Evolutionary conservation across 2,888 invertebrate species (phyloP).

Genomic region (Drosophila longiperda): DNA sequence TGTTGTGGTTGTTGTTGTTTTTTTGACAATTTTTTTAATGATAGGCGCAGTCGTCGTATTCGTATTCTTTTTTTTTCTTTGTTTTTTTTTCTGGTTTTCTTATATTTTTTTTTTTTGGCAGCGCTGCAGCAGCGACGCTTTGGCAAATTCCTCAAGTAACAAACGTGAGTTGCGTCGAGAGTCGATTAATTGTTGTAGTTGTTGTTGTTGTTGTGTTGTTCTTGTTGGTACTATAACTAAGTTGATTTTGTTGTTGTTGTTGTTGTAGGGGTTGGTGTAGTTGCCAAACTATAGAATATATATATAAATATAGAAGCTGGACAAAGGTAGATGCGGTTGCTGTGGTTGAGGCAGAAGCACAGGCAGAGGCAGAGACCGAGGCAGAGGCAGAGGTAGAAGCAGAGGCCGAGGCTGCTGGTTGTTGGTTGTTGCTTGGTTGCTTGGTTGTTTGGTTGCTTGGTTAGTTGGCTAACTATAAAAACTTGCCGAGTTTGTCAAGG

Average conservation of each 20-base stretch:
- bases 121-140: slow-evolving; percentile 79
- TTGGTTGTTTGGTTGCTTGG: slow-evolving; percentile 26
- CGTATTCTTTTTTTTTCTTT: slow-evolving; percentile 34
- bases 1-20: slow-evolving; percentile 4
- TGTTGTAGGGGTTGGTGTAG: slow-evolving; percentile 34
- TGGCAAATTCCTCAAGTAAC: slow-evolving; percentile 80
- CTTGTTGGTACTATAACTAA: slow-evolving; percentile 15
- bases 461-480: slow-evolving; percentile 47
- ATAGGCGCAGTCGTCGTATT: slow-evolving; percentile 67
- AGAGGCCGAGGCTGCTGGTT: slow-evolving; percentile 39
- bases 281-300: slow-evolving; percentile 26
- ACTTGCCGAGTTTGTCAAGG: slow-evolving; percentile 82
- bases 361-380: slow-evolving; percentile 20
- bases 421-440: slow-evolving; percentile 16
- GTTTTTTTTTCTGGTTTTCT: slow-evolving; percentile 17
- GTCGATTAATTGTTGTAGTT: slow-evolving; percentile 28
- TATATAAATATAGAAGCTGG: slow-evolving; percentile 24
- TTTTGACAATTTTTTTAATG: slow-evolving; percentile 35
- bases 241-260: slow-evolving; percentile 25
- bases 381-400: slow-evolving; percentile 29
- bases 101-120: slow-evolving; percentile 45
- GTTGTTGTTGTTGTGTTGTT: slow-evolving; percentile 19
- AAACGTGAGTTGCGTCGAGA: slow-evolving; percentile 15
- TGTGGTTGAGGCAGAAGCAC: slow-evolving; percentile 17
- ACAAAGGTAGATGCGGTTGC: slow-evolving; percentile 31